Conservation (phyloP, 2,888 invertebrate genomes). For the Catocala sponsa region DNA sequence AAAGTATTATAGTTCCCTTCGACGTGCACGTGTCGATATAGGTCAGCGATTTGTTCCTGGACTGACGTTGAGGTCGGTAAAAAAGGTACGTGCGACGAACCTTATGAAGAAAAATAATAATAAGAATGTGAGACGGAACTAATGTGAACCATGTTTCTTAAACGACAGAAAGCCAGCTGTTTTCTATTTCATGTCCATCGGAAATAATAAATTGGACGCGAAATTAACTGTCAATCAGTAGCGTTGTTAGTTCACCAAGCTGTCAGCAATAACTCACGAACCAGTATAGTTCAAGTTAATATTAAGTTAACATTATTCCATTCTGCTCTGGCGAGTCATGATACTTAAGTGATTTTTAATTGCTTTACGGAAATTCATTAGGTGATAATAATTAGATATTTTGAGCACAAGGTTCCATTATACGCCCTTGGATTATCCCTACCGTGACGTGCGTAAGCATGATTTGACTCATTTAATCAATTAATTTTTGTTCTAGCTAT, state of each 20-base stretch:
- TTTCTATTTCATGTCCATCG: constrained; percentile 20
- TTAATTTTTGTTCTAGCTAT: neutral
- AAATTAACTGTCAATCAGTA: constrained; percentile 31
- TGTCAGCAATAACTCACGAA: constrained; percentile 18
- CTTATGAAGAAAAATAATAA: constrained; percentile 5
- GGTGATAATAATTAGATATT: constrained; percentile 25
- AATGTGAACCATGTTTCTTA: constrained; percentile 13
- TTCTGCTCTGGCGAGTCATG: constrained; percentile 10
- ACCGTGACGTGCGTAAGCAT: constrained; percentile 5
- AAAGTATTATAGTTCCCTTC: constrained; percentile 53
- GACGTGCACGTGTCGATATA: constrained; percentile 71
- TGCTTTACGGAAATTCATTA: constrained; percentile 35
- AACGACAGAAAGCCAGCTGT: constrained; percentile 14
- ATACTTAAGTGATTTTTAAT: constrained; percentile 40
- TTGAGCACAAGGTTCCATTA: constrained; percentile 26
- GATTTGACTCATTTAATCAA: constrained; percentile 2
- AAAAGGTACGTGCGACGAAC: constrained; percentile 14
- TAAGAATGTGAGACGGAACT: constrained; percentile 2
- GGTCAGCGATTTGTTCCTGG: constrained; percentile 59
- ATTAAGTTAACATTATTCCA: constrained; percentile 18
- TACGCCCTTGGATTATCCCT: constrained; percentile 17
- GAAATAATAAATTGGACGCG: constrained; percentile 27
- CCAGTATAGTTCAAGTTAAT: constrained; percentile 20
- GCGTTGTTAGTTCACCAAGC: constrained; percentile 2
- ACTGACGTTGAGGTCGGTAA: constrained; percentile 11